Evolutionary conservation across 2,888 invertebrate species (phyloP).

Genomic region (Parthenolecanium corni): DNA sequence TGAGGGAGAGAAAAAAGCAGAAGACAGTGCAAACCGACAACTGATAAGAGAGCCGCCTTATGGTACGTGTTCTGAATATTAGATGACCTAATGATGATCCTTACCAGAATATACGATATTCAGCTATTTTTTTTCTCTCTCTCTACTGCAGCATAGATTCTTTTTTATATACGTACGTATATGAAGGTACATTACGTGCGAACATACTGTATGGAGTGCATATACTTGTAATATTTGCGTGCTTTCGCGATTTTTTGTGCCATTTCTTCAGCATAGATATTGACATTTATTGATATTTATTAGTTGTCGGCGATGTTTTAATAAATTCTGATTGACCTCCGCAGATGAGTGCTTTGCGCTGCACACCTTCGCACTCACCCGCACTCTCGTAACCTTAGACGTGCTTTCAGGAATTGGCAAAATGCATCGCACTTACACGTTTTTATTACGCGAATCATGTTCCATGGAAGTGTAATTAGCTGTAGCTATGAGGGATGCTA

Average conservation of each 20-base stretch:
- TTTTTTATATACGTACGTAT: not conserved
- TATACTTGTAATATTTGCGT: not conserved
- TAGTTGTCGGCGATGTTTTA: not conserved
- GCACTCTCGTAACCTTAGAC: no score
- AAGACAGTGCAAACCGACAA: slow-evolving; percentile 6
- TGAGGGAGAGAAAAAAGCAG: not conserved
- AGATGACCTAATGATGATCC: not conserved
- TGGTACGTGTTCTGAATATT: slow-evolving; percentile 18
- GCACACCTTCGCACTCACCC: no score
- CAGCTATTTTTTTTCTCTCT: no score
- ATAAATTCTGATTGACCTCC: not conserved
- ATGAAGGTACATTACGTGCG: not conserved
- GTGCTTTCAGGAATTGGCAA: no score
- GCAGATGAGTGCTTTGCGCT: no score
- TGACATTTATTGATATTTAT: slow-evolving; percentile 24
- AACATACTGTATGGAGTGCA: not conserved
- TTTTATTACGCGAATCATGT: no score
- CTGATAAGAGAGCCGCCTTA: slow-evolving; percentile 26
- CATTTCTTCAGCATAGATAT: slow-evolving; percentile 1
- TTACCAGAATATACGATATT: not conserved
- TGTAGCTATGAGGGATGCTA: no score
- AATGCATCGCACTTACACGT: no score
- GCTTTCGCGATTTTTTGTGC: slow-evolving; percentile 10
- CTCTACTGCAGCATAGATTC: not conserved
- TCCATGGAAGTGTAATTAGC: no score